Evolutionary conservation across 1,140 invertebrate genomes (phyloP).

Genomic region (Cardiocondyla obscurior): DNA sequence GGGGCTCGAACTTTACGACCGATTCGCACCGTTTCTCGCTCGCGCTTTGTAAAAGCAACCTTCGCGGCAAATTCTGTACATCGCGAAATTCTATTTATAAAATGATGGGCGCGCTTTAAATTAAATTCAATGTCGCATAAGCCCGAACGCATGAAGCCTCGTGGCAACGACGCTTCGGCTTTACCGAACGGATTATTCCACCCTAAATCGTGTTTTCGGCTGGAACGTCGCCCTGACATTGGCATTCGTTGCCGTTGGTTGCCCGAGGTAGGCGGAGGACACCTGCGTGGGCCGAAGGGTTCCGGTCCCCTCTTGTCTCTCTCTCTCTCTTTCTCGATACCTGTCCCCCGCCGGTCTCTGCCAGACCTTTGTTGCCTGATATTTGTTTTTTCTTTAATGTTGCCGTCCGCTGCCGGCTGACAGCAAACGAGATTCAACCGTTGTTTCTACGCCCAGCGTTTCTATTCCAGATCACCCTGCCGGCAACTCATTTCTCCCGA

Average conservation of each 20-base stretch:
- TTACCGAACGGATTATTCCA: constrained; percentile 72
- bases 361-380: constrained; percentile 60
- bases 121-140: constrained; percentile 66
- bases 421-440: constrained; percentile 39
- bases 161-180: constrained; percentile 60
- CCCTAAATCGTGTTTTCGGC: constrained; percentile 72
- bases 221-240: constrained; percentile 66
- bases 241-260: constrained; percentile 64
- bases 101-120: constrained; percentile 61
- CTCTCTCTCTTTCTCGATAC: not conserved
- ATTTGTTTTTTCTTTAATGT: constrained; percentile 69
- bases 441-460: constrained; percentile 49
- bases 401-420: constrained; percentile 33
- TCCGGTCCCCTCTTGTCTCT: constrained; percentile 18
- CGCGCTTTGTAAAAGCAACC: not conserved
- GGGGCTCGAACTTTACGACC: constrained; percentile 9
- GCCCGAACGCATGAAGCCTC: constrained; percentile 13
- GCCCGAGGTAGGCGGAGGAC: constrained; percentile 57
- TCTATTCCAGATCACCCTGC: constrained; percentile 52
- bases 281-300: constrained; percentile 70
- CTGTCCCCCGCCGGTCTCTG: not conserved
- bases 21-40: constrained; percentile 12
- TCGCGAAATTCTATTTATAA: constrained; percentile 63
- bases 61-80: constrained; percentile 24
- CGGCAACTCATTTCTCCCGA: constrained; percentile 30